Evolutionary conservation across 2,888 invertebrate species (phyloP).

Genomic region (Epirrhoe tristata): DNA sequence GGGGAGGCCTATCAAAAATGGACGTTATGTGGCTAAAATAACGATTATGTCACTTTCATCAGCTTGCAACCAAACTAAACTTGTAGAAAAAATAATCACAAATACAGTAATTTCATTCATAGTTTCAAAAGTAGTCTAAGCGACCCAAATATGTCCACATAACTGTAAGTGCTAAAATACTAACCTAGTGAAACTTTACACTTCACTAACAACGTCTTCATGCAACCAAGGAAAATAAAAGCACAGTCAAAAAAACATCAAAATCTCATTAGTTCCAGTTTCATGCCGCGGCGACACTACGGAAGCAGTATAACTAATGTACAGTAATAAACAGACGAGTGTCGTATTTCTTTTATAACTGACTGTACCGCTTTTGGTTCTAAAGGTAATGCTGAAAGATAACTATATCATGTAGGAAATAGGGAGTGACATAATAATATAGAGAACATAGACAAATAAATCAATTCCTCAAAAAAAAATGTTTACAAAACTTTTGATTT

Average conservation of each 20-base stretch:
- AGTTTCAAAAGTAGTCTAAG: too few relatives aligned
- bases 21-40: too few relatives aligned
- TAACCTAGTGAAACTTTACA: conserved; percentile 56
- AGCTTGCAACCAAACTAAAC: too few relatives aligned
- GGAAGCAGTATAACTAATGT: conserved; percentile 85
- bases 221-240: conserved; percentile 79
- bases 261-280: conserved; percentile 86
- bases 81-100: not conserved
- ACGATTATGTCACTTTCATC: too few relatives aligned
- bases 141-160: conserved; percentile 32
- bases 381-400: conserved; percentile 69
- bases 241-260: conserved; percentile 86
- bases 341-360: conserved; percentile 85
- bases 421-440: not conserved
- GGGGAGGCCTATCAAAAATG: too few relatives aligned
- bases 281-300: conserved; percentile 84
- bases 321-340: conserved; percentile 83
- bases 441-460: too few relatives aligned
- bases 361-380: conserved; percentile 79
- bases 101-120: not conserved
- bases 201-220: conserved; percentile 65
- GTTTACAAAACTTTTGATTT: too few relatives aligned
- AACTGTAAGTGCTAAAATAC: conserved; percentile 37
- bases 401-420: conserved; percentile 27
- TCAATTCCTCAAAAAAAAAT: too few relatives aligned